Conservation (phyloP, 2,797 vertebrate species). For the Mallotus villosus region DNA sequence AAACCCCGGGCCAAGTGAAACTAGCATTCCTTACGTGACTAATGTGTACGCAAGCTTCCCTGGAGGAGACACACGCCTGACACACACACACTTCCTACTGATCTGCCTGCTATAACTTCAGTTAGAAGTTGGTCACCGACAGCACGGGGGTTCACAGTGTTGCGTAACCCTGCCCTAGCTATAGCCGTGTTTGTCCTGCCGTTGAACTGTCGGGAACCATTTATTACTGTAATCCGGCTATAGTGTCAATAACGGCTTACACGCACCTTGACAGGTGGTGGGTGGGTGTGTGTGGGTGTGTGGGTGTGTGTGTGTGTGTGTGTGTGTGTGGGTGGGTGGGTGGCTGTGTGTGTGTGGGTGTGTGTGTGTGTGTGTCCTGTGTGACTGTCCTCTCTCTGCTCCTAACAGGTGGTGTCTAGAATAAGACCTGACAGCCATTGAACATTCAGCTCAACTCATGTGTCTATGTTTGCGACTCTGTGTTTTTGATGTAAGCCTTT, state of each 20-base stretch:
- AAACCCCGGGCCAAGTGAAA: too few species aligned
- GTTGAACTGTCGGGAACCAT: not conserved
- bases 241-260: not conserved
- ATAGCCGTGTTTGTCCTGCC: not conserved
- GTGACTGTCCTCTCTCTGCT: not conserved
- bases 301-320: too few species aligned
- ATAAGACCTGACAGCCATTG: not conserved
- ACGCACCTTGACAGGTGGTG: not conserved
- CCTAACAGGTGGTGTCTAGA: conserved; percentile 2
- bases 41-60: too few species aligned
- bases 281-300: not conserved
- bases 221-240: not conserved
- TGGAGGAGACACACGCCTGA: too few species aligned
- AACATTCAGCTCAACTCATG: not conserved
- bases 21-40: too few species aligned
- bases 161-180: not conserved
- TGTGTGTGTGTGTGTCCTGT: not conserved
- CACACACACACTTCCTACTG: too few species aligned
- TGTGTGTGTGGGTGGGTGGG: too few species aligned
- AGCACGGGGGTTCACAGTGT: too few species aligned
- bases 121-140: too few species aligned
- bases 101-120: too few species aligned
- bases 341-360: too few species aligned
- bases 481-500: not conserved
- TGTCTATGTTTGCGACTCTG: not conserved